These are phyloP conservation scores for Tangara arthus DNA, from an alignment of 2,797 vertebrate species.

Conservation along the genomic window DNA sequence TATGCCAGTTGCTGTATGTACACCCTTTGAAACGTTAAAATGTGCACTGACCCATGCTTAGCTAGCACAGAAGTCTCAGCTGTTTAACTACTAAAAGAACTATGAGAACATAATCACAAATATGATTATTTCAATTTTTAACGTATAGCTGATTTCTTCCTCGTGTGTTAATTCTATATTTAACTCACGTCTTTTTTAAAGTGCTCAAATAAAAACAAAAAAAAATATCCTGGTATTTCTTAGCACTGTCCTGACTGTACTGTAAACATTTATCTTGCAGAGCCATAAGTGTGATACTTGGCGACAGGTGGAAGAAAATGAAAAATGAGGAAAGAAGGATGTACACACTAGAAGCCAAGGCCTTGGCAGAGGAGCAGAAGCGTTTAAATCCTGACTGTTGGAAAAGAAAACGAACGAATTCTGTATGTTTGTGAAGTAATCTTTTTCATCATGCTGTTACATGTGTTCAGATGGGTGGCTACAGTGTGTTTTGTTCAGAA, in stretches of 20 bases:
- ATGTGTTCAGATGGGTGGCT: neutral
- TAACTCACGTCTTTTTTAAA: neutral
- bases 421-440: constrained; percentile 76
- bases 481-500: neutral
- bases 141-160: neutral
- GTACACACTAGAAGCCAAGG: constrained; percentile 98
- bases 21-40: neutral
- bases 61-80: neutral
- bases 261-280: constrained; percentile 76
- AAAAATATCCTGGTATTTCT: neutral
- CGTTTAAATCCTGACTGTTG: constrained; percentile 98
- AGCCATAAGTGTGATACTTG: constrained; percentile 99
- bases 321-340: constrained; percentile 96
- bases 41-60: neutral
- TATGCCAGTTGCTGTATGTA: neutral
- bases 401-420: constrained; percentile 99
- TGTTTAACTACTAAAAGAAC: neutral
- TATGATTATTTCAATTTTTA: neutral
- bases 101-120: neutral
- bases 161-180: neutral
- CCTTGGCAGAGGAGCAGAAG: constrained; percentile 98
- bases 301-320: constrained; percentile 99
- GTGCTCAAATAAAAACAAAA: neutral
- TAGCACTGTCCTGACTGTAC: neutral
- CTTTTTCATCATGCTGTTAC: neutral